Evolutionary conservation across 2,113 vertebrate species (phyloP).

Genomic region (Calypte anna): DNA sequence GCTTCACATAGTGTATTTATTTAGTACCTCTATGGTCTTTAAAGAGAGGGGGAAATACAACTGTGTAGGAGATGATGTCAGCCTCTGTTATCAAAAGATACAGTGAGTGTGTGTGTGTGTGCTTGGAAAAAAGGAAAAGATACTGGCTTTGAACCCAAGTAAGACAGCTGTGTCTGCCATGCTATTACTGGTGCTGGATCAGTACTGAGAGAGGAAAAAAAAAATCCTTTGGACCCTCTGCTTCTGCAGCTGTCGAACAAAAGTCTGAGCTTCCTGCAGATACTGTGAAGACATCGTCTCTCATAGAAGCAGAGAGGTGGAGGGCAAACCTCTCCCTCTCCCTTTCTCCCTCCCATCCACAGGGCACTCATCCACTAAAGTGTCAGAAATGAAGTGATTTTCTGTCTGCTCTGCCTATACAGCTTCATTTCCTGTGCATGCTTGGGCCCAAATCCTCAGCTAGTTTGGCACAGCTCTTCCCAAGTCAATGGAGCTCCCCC

Average conservation of each 20-base stretch:
- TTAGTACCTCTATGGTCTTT: slow-evolving; percentile 5
- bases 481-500: background rate
- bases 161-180: slow-evolving; percentile 44
- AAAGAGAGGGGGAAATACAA: slow-evolving; percentile 41
- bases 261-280: slow-evolving; percentile 46
- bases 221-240: slow-evolving; percentile 3
- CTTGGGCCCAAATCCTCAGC: background rate
- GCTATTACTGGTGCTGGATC: slow-evolving; percentile 21
- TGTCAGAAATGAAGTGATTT: slow-evolving; percentile 13
- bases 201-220: background rate
- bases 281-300: background rate
- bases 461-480: background rate
- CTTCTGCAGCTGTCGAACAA: slow-evolving; percentile 49
- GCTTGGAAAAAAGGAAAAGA: background rate
- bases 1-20: background rate
- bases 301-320: slow-evolving; percentile 3
- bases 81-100: slow-evolving; percentile 47
- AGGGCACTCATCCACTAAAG: background rate
- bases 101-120: background rate
- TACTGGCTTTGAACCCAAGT: slow-evolving; percentile 30
- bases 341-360: background rate
- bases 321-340: background rate
- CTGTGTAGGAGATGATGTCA: slow-evolving; percentile 62
- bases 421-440: background rate
- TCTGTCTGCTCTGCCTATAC: background rate